Conservation (phyloP, 2,113 vertebrate genomes). For the Gobiocypris rarus region DNA sequence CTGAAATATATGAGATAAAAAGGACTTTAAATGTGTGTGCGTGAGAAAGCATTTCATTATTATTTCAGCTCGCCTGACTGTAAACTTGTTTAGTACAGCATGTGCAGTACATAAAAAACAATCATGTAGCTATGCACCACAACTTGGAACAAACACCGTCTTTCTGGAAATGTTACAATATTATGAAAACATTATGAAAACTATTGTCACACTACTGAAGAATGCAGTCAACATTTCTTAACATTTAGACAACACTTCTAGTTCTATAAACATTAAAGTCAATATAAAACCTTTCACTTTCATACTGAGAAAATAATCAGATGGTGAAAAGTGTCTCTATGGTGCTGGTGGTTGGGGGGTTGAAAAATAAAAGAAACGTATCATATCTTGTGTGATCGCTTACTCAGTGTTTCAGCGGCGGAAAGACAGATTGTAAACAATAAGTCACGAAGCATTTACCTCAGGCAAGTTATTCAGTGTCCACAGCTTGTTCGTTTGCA, state of each 20-base stretch:
- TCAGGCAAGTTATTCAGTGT: too few species aligned
- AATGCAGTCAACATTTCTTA: background rate
- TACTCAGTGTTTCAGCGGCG: too few species aligned
- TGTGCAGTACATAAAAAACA: background rate
- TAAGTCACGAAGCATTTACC: too few species aligned
- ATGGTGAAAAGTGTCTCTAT: background rate
- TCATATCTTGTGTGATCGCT: too few species aligned
- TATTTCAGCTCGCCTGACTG: too few species aligned
- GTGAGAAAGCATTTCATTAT: background rate
- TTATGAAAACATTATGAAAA: conserved; percentile 10
- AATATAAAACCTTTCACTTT: background rate
- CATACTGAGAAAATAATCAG: background rate
- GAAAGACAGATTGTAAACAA: too few species aligned
- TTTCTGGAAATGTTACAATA: background rate
- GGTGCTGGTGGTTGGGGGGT: too few species aligned
- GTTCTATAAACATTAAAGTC: background rate
- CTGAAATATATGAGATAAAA: background rate
- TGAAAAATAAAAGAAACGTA: too few species aligned
- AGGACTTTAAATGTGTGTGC: background rate
- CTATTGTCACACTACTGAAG: background rate
- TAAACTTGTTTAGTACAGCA: background rate
- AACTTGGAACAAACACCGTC: background rate
- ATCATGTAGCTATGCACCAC: background rate
- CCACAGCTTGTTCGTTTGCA: too few species aligned
- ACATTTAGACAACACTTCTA: background rate